Conservation (phyloP, 1,140 invertebrate species). For the Cydia fagiglandana region DNA sequence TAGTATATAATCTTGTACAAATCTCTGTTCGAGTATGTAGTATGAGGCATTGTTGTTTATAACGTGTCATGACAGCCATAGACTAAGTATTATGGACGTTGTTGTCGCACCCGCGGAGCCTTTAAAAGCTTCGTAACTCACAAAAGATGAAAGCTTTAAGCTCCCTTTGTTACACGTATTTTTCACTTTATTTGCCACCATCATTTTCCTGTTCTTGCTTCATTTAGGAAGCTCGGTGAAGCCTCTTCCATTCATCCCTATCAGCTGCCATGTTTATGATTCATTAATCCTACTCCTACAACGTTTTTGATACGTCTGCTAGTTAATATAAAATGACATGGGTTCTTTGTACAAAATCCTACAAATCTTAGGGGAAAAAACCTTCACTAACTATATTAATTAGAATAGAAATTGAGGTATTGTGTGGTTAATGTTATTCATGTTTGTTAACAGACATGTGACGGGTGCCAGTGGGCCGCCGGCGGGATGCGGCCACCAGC, state of each 20-base stretch:
- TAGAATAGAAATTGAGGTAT: background rate
- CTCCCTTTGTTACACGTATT: constrained; percentile 6
- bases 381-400: too few relatives aligned
- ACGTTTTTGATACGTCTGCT: background rate
- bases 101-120: constrained; percentile 6
- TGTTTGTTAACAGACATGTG: constrained; percentile 69
- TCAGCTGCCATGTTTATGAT: background rate
- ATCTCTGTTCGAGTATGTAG: background rate
- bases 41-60: background rate
- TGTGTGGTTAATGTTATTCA: constrained; percentile 40
- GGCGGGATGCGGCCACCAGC: constrained; percentile 85
- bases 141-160: constrained; percentile 14
- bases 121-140: background rate
- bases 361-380: too few relatives aligned
- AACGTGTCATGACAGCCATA: background rate
- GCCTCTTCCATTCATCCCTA: background rate
- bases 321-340: background rate
- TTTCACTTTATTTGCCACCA: constrained; percentile 31
- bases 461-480: constrained; percentile 68
- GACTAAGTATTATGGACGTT: constrained; percentile 5
- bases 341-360: background rate
- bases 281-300: background rate
- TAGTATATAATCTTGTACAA: background rate
- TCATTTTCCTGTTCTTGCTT: constrained; percentile 28
- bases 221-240: background rate